Evolutionary conservation across 2,888 invertebrate species (phyloP).

Genomic region (Nomada ruficornis): DNA sequence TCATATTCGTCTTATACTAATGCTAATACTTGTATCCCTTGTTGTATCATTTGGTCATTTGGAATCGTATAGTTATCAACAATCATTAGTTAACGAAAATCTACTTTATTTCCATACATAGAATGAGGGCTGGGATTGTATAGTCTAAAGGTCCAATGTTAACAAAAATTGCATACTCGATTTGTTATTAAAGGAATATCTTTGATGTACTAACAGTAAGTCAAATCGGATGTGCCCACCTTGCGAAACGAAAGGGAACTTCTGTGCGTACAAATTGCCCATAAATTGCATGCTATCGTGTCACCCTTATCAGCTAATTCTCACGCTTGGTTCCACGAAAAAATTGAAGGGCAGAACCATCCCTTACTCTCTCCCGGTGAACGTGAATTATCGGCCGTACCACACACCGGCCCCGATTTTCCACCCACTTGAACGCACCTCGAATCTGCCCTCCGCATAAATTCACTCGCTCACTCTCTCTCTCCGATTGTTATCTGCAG

Average conservation of each 20-base stretch:
- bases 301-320: conserved; percentile 54
- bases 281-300: conserved; percentile 46
- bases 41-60: too few relatives aligned
- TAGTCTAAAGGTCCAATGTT: too few relatives aligned
- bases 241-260: conserved; percentile 11
- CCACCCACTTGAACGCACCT: conserved; percentile 56
- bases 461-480: conserved; percentile 40
- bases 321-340: conserved; percentile 51
- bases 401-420: conserved; percentile 58
- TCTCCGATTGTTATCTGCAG: conserved; percentile 58
- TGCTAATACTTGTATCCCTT: too few relatives aligned
- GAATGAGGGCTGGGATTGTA: too few relatives aligned
- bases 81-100: too few relatives aligned
- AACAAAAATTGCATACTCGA: too few relatives aligned
- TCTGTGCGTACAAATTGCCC: conserved; percentile 44
- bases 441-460: conserved; percentile 51
- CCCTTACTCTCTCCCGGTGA: conserved; percentile 24
- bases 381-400: conserved; percentile 41
- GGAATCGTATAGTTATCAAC: too few relatives aligned
- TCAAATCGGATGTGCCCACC: not conserved
- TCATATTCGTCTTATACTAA: too few relatives aligned
- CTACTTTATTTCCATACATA: too few relatives aligned
- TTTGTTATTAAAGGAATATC: too few relatives aligned
- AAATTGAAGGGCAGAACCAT: conserved; percentile 30
- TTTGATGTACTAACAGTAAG: too few relatives aligned